Base-by-base conservation (phyloP, 2,113 vertebrate genomes). In the Cyprinus carpio region DNA sequence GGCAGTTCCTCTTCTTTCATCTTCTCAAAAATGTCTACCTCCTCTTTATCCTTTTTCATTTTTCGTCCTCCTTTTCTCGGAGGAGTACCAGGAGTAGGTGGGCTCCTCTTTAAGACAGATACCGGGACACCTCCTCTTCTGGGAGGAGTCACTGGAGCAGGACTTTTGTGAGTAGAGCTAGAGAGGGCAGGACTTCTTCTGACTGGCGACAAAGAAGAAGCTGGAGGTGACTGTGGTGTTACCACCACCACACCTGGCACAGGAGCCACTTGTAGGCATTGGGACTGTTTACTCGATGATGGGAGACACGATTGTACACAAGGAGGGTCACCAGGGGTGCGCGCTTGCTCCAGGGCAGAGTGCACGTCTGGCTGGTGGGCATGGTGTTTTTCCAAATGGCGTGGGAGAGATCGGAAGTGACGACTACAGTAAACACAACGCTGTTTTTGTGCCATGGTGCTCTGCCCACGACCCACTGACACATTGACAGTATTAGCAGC, bases 311-410 rank as follows among this genome's bases (percentile, higher is more conserved):
- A 78, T 0, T 92, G 91, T 72, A 93, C 86, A 81, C 88, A 92
- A 31, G 92, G 91, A 88, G 92, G 90, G 82, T 93, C 92, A 2
- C 92, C 92, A 86, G 93, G 93, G 78, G 56, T 18, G 23, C 87
- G 85, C 11, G 85, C 87, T 34, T 79, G 86, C 27, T 87, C 92
- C 0, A 95, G 90, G 62, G 93, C 91, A 0, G 93, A 93, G 82
- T 92, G 93, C 25, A 95, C 90, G 1, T 95, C 93, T 0, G 93
- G 93, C 84, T 95, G 95, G 91, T 95, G 93, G 58, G 93, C 75
- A 0, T 95, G 95, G 87, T 95, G 95, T 85, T 95, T 95, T 72
- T 94, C 93, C 75, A 95, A 87, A 89, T 95, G 95, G 18, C 93
- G 94, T 29, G 92, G 93, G 74, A 95, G 82, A 0, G 94, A 94